Base-by-base conservation (phyloP, 2,888 invertebrate genomes). In the Brenthis daphne region DNA sequence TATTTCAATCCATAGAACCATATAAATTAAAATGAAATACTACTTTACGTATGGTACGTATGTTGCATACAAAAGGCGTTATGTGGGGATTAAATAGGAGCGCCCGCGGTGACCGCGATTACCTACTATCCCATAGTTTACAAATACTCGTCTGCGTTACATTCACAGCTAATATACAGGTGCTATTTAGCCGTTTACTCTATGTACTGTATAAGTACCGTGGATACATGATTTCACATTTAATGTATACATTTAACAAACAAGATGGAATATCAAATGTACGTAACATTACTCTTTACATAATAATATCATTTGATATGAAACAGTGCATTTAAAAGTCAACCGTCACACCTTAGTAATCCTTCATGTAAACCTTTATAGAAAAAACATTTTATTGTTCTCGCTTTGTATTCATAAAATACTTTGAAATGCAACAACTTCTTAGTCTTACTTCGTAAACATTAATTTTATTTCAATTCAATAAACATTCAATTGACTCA, bases 361-460 rank as follows among this genome's bases (percentile, higher is more conserved):
- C 87, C 85, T 87, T 88, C 85, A 84, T 90, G 90, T 91, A 91
- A 90, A 92, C 85, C 84, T 91, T 90, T 88, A 86, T 91, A 90
- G 86, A 90, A 92, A 87, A 92, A 92, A 90, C 89, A 87, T 87
- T 87, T 90, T 90, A 91, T 91, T 91, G 91, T 90, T 91, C 91
- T 91, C 90, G 90, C 86, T 90, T 89, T 88, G 90, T 90, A 90
- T 90, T 83, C 89, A 88, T 89, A 91, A 90, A 90, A 91, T 90
- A 91, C 92, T 89, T 91, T 90, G 88, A 92, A 92, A 92, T 92
- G 92, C 92, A 92, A 92, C 91, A 92, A 92, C 89, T 88, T 88
- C 90, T 90, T 91, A 91, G 85, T 89, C 90, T 90, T 91, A 91
- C 78, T 86, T 87, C 89, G 90, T 90, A 90, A 90, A 91, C 89